phyloP scores from a whole-genome alignment of 2,797 vertebrate species.

The Lates japonicus region DNA sequence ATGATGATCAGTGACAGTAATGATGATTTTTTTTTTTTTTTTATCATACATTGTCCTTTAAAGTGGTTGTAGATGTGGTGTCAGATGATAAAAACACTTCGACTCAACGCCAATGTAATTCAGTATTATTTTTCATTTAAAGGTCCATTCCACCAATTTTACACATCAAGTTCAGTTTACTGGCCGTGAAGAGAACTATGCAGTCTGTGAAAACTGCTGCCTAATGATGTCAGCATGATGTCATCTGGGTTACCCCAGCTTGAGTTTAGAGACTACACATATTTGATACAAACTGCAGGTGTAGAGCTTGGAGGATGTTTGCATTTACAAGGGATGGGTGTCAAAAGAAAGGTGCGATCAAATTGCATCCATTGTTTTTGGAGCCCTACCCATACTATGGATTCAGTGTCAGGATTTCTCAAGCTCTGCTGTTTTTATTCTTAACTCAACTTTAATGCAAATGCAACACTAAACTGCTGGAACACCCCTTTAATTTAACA shows the following conservation, averaged over 20 bases:
- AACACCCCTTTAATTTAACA: background rate
- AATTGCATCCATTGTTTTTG: background rate
- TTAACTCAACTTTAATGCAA: background rate
- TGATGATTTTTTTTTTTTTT: background rate
- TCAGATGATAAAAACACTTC: background rate
- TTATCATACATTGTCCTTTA: background rate
- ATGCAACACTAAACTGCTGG: background rate
- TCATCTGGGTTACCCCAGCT: background rate
- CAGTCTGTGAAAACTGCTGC: background rate
- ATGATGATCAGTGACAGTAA: conserved; percentile 27
- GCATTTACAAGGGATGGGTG: background rate
- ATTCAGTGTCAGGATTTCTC: too few relatives aligned
- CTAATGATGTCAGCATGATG: conserved; percentile 3
- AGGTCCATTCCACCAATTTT: too few relatives aligned
- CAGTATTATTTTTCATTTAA: background rate
- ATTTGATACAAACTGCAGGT: background rate
- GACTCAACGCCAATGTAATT: background rate
- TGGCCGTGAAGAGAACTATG: background rate
- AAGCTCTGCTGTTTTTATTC: background rate
- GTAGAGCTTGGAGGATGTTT: background rate
- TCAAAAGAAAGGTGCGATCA: background rate
- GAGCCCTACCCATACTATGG: background rate
- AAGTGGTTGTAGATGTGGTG: background rate
- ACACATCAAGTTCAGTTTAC: background rate
- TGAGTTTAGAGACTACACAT: background rate